phyloP scores from a whole-genome alignment of 1,140 invertebrate species.

The Calosoma granatense region DNA sequence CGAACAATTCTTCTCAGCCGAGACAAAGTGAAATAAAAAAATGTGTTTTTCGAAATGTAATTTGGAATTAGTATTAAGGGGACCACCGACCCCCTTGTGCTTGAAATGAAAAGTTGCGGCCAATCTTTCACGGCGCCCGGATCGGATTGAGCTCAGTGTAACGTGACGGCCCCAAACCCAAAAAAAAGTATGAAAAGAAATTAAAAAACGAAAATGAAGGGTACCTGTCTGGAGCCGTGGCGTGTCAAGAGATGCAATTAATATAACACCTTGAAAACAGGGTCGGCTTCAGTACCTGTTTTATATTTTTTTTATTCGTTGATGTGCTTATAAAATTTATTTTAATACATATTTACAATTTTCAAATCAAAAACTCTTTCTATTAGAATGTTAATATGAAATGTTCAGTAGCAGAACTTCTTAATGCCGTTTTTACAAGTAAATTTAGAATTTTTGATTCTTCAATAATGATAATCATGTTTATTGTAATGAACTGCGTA shows the following conservation, averaged over 20 bases:
- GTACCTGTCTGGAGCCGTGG: constrained; percentile 19
- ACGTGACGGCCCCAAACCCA: neutral
- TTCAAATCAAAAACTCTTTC: neutral
- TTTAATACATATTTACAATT: neutral
- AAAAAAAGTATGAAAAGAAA: neutral
- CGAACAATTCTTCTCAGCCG: neutral
- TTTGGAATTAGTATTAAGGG: neutral
- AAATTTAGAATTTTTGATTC: neutral
- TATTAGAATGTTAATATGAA: neutral
- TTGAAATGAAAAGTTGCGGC: neutral
- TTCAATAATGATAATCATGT: too few relatives aligned
- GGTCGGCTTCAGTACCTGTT: neutral
- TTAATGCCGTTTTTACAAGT: neutral
- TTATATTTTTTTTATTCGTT: neutral
- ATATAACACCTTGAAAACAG: constrained; percentile 19
- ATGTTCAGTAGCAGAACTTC: neutral
- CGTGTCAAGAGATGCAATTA: constrained; percentile 21
- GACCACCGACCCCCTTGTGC: too few relatives aligned
- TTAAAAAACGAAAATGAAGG: neutral
- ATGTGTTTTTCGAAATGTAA: neutral
- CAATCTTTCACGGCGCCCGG: neutral
- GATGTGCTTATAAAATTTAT: neutral
- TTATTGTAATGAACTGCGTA: too few relatives aligned
- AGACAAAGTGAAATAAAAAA: neutral
- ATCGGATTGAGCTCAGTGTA: neutral